Evolutionary conservation across 2,888 invertebrate species (phyloP).

Genomic region (Lepidochitona cinerea): DNA sequence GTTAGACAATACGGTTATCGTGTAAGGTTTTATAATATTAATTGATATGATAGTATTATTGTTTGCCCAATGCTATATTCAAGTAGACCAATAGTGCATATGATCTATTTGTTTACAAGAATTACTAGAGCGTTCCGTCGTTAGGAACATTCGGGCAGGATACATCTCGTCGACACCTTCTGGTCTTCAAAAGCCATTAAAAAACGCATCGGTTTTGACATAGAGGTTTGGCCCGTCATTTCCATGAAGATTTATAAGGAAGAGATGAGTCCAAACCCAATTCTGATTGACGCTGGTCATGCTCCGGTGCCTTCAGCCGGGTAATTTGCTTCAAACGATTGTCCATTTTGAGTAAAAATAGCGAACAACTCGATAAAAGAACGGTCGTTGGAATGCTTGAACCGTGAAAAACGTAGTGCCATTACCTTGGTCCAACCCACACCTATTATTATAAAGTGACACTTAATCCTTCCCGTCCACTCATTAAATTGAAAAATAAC

Average conservation of each 20-base stretch:
- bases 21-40: no score
- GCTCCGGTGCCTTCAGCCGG: background rate
- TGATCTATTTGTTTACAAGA: no score
- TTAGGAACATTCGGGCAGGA: no score
- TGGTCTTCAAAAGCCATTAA: no score
- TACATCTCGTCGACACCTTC: no score
- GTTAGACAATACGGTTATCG: no score
- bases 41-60: no score
- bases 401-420: background rate
- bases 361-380: background rate
- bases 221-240: no score
- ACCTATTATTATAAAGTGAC: background rate
- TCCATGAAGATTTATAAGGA: background rate
- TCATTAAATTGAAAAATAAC: background rate
- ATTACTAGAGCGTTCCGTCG: no score
- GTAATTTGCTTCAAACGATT: background rate
- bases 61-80: no score
- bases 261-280: background rate
- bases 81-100: no score
- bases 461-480: background rate
- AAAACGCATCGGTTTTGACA: no score
- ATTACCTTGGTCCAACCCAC: background rate
- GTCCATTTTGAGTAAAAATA: background rate
- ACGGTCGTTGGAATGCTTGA: background rate
- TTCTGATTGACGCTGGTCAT: background rate